Conservation (phyloP, 2,113 vertebrate species). For the Dipodomys ordii region DNA sequence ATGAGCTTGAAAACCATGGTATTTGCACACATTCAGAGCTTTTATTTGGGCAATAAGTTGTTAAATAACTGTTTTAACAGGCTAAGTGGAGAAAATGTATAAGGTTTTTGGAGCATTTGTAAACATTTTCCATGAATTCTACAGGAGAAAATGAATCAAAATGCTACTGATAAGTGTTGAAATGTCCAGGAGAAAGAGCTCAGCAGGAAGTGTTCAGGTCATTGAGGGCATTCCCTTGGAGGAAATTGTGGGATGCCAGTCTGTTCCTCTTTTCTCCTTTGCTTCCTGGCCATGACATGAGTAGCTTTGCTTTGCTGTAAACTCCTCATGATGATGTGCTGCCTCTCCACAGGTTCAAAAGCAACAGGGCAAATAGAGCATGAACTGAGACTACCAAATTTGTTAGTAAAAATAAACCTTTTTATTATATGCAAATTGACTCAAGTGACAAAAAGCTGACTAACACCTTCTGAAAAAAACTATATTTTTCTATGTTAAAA, state of each 20-base stretch:
- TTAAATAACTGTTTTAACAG: slow-evolving; percentile 44
- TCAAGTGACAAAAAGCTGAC: not conserved
- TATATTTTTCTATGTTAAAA: not conserved
- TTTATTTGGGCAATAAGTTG: slow-evolving; percentile 39
- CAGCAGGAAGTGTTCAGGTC: not conserved
- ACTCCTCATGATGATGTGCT: too few relatives aligned
- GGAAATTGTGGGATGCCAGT: not conserved
- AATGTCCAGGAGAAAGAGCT: not conserved
- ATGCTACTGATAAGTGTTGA: not conserved
- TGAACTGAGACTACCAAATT: not conserved
- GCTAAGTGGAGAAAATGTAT: slow-evolving; percentile 35
- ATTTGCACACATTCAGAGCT: slow-evolving; percentile 58
- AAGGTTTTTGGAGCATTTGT: slow-evolving; percentile 39
- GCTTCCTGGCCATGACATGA: not conserved
- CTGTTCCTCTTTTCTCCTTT: not conserved
- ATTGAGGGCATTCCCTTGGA: not conserved
- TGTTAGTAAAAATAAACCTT: not conserved
- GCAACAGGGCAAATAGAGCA: not conserved
- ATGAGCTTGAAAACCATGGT: slow-evolving; percentile 53
- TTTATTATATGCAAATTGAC: not conserved
- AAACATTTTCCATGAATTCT: slow-evolving; percentile 56
- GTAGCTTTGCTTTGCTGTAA: not conserved
- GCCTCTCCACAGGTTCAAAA: not conserved
- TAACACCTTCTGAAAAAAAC: not conserved
- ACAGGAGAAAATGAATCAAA: slow-evolving; percentile 53